phyloP scores from a whole-genome alignment of 2,888 invertebrate species.

The Zaprionus bogoriensis region DNA sequence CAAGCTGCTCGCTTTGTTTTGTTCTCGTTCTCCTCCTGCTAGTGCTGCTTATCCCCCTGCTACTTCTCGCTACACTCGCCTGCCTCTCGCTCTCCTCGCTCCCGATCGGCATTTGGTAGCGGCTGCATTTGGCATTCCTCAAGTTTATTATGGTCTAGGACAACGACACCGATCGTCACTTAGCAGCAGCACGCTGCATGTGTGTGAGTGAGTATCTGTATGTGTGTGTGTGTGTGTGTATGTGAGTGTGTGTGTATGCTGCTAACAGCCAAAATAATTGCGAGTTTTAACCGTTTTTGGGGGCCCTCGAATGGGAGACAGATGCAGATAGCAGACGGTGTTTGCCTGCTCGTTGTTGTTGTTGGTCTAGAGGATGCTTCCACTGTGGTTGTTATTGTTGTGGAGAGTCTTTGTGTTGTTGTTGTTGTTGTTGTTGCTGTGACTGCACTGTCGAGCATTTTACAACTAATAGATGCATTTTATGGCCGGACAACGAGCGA shows the following conservation, averaged over 20 bases:
- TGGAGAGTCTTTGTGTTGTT: not conserved
- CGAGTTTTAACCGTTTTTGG: conserved; percentile 55
- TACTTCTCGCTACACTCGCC: too few relatives aligned
- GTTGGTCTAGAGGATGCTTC: not conserved
- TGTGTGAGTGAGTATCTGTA: not conserved
- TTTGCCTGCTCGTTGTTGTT: not conserved
- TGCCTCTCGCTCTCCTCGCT: not conserved
- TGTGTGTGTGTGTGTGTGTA: not conserved
- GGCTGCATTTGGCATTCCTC: conserved; percentile 41
- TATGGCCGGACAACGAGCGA: conserved; percentile 22
- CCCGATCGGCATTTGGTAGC: not conserved
- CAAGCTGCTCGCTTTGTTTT: conserved; percentile 10
- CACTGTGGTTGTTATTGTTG: conserved; percentile 3
- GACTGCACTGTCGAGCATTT: conserved; percentile 16
- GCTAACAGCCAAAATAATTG: conserved; percentile 47
- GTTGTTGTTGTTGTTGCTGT: conserved; percentile 7
- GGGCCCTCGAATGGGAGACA: conserved; percentile 16
- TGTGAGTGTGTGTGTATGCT: not conserved
- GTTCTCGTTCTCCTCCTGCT: not conserved
- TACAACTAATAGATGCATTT: conserved; percentile 58
- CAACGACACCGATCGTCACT: conserved; percentile 63
- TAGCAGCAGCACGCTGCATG: conserved; percentile 10
- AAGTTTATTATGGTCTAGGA: conserved; percentile 56
- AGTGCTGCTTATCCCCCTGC: too few relatives aligned
- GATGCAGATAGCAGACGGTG: conserved; percentile 42